Conservation (phyloP, 2,888 invertebrate species). For the Drosophila gaucha region DNA sequence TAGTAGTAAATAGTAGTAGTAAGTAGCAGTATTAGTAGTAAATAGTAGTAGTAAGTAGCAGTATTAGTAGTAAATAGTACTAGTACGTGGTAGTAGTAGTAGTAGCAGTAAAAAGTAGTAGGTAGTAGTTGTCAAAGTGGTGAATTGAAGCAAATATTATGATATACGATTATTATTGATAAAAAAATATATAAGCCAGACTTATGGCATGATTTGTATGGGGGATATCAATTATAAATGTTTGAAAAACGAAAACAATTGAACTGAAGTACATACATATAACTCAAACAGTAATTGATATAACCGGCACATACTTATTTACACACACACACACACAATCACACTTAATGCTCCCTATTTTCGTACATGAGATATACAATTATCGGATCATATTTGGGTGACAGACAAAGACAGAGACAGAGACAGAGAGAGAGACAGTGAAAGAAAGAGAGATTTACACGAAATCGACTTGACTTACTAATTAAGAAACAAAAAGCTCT, state of each 20-base stretch:
- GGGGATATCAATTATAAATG: slow-evolving; percentile 41
- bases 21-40: slow-evolving; percentile 40
- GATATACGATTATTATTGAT: slow-evolving; percentile 50
- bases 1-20: slow-evolving; percentile 14
- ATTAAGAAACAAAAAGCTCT: slow-evolving; percentile 3
- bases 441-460: not conserved
- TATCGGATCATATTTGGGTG: slow-evolving; percentile 12
- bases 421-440: slow-evolving; percentile 8
- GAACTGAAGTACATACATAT: slow-evolving; percentile 17
- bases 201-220: slow-evolving; percentile 50
- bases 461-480: slow-evolving; percentile 7
- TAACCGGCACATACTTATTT: slow-evolving; percentile 43
- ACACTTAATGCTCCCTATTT: slow-evolving; percentile 33
- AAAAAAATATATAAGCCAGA: slow-evolving; percentile 25
- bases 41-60: slow-evolving; percentile 33
- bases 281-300: slow-evolving; percentile 49
- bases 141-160: slow-evolving; percentile 72
- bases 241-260: slow-evolving; percentile 26
- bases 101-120: slow-evolving; percentile 45
- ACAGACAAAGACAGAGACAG: slow-evolving; percentile 36
- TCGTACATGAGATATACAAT: not conserved
- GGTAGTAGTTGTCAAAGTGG: slow-evolving; percentile 56
- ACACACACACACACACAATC: slow-evolving; percentile 53
- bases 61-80: slow-evolving; percentile 64
- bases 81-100: slow-evolving; percentile 18